Evolutionary conservation across 2,113 vertebrate genomes (phyloP), one percentile per base, ranked within the genome.

Genomic region (Apteryx mantelli): DNA sequence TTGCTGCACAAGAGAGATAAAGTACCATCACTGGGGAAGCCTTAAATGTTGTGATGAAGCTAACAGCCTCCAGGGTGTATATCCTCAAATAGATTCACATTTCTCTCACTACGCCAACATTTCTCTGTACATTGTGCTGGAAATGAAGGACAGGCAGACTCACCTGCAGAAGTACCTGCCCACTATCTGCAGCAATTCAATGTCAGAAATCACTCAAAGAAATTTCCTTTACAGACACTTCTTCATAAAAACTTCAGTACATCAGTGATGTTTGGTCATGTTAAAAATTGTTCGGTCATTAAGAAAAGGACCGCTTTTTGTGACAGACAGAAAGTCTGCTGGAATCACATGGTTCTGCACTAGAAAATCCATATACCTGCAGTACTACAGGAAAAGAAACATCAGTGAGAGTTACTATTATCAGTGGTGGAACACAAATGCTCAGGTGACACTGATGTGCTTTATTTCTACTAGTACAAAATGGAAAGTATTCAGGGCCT

Each of bases 1-100:
- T 64, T 92, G 90, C 82, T 95, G 66, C 78, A 86, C 7, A 19
- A 78, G 88, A 58, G 76, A 97, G 96, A 97, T 46, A 96, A 89
- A 96, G 55, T 20, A 69, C 42, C 36, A 60, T 79, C n/a, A 21
- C 64, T 56, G 46, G 21, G 66, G 73, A 82, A 78, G 65, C 50
- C 95, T 9, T 93, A 55, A 89, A 36, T 5, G 38, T 53, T 58
- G 40, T 6, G 13, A 17, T 55, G 56, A 21, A 86, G 75, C 3
- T 2, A 86, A 77, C 22, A 93, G 94, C 65, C 86, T 86, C 48
- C 19, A 32, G 63, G 60, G 78, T 1, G 0, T 65, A 50, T 44
- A 38, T 77, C 70, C 79, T 86, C 26, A 18, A 88, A 91, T 5
- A 61, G 55, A 88, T 76, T 70, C 7, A 7, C 52, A 86, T 93